A percentile compares a stretch with the other conserved stretches of the same genome.
These are phyloP conservation scores for Microcebus jonahi DNA, from an alignment of 2,113 vertebrate genomes.

Conservation along the genomic window DNA sequence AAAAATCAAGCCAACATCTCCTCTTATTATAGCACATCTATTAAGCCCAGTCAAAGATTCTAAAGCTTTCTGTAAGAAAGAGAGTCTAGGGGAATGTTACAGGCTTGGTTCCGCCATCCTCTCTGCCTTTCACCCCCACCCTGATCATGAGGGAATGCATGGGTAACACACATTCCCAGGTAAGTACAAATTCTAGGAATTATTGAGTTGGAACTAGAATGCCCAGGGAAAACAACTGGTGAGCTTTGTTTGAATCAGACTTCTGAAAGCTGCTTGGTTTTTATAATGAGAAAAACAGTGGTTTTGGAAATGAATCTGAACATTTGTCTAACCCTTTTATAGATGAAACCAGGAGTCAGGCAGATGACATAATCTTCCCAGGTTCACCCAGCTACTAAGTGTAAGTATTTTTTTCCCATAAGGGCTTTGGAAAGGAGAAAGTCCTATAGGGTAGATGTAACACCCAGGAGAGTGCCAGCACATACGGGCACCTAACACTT, in stretches of 20 bases:
- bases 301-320: not conserved
- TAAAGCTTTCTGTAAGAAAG: not conserved
- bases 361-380: not conserved
- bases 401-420: not conserved
- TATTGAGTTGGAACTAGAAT: not conserved
- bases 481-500: too few species aligned
- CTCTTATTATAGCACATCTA: not conserved
- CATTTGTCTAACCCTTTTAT: not conserved
- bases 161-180: not conserved
- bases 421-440: not conserved
- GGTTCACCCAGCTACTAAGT: not conserved
- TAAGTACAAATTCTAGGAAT: not conserved
- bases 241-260: not conserved
- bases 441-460: accelerated
- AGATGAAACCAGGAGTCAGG: not conserved
- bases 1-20: not conserved
- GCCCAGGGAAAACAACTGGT: not conserved
- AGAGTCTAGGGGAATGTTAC: not conserved
- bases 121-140: too few species aligned
- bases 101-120: too few species aligned
- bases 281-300: not conserved
- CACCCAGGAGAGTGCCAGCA: not conserved
- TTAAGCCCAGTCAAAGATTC: not conserved
- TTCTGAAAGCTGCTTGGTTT: not conserved
- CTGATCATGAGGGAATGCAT: not conserved